A percentile compares a stretch with the other conserved stretches of the same genome.
phyloP scores from a whole-genome alignment of 1,140 invertebrate genomes.

The Heliothis subflexa region DNA sequence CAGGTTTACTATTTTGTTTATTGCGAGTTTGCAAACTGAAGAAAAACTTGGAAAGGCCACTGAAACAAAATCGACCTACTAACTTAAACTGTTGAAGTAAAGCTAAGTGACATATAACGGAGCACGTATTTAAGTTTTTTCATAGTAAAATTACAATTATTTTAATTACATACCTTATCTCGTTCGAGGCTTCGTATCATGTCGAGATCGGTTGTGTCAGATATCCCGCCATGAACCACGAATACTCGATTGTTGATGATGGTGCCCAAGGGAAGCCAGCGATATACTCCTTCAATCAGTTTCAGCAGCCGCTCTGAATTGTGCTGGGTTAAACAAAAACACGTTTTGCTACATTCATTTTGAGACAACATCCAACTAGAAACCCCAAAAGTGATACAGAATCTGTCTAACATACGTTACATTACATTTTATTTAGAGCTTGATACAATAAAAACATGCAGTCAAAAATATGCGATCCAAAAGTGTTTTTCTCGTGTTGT shows the following conservation, averaged over 20 bases:
- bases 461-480: background rate
- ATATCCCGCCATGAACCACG: conserved; percentile 96
- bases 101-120: background rate
- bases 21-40: background rate
- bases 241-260: conserved; percentile 95
- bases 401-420: background rate
- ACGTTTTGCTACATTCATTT: background rate
- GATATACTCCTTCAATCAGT: conserved; percentile 94
- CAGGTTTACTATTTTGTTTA: conserved; percentile 1
- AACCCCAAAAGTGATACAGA: too few species aligned
- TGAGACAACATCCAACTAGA: too few species aligned
- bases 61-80: too few species aligned
- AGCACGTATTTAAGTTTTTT: too few species aligned
- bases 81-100: background rate
- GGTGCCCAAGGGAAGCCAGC: conserved; percentile 95
- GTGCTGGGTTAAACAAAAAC: conserved; percentile 83
- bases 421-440: conserved; percentile 8
- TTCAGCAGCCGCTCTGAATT: conserved; percentile 92
- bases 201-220: conserved; percentile 93
- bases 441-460: background rate
- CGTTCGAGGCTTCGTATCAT: conserved; percentile 91
- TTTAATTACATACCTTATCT: conserved; percentile 88
- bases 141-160: too few species aligned
- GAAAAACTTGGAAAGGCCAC: background rate
- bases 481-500: conserved; percentile 2